Evolutionary conservation across 2,113 vertebrate genomes (phyloP).

Genomic region (Otolemur garnettii): DNA sequence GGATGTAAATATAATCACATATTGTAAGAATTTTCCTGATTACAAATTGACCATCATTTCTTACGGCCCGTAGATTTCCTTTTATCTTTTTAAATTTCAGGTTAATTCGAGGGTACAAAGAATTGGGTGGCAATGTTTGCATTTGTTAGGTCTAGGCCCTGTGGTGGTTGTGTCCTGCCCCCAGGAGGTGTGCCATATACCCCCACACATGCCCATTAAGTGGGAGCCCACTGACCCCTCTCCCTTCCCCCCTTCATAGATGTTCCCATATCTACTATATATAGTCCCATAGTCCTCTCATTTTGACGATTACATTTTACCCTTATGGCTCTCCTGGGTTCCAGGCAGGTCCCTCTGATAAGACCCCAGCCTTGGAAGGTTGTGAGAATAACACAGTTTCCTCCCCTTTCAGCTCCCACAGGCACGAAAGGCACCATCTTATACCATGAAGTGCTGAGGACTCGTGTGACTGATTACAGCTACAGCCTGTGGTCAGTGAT

Average conservation of each 20-base stretch:
- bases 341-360: background rate
- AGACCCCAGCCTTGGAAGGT: background rate
- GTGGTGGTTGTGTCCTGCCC: too few species aligned
- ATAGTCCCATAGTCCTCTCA: background rate
- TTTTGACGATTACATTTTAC: background rate
- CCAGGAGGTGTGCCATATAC: too few species aligned
- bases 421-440: background rate
- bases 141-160: too few species aligned
- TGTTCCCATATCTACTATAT: background rate
- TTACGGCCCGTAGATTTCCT: background rate
- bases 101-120: too few species aligned
- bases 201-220: too few species aligned
- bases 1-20: background rate
- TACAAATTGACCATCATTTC: background rate
- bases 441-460: background rate
- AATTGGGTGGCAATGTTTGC: too few species aligned
- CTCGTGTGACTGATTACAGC: background rate
- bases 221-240: too few species aligned
- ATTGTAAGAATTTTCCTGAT: background rate
- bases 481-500: background rate
- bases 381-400: background rate
- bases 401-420: background rate
- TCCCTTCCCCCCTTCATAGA: too few species aligned
- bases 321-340: background rate
- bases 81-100: background rate